phyloP scores from a whole-genome alignment of 2,113 vertebrate species.

The Rhinopomastus cyanomelas region DNA sequence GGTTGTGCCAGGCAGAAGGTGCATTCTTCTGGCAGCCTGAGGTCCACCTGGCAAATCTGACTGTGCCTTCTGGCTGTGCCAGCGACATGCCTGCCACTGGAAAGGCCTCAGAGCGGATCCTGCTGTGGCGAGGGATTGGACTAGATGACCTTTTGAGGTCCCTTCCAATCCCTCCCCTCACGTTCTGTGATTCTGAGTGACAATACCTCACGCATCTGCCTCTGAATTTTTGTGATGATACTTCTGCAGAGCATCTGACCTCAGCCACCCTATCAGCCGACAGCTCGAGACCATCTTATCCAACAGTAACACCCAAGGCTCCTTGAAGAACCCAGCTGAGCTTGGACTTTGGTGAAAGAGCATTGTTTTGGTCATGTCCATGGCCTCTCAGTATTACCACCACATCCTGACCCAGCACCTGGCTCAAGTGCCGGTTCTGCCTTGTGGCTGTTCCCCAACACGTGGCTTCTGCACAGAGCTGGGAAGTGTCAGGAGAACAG shows the following conservation, averaged over 20 bases:
- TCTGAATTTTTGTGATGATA: neutral
- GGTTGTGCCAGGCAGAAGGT: rapidly evolving
- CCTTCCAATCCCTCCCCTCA: too few species aligned
- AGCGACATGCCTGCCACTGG: neutral
- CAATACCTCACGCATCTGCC: neutral
- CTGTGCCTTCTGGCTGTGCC: neutral
- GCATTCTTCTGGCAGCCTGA: neutral
- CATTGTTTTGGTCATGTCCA: neutral
- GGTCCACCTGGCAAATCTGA: neutral
- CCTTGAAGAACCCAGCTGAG: neutral
- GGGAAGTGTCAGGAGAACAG: neutral
- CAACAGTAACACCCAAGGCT: neutral
- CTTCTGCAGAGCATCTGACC: neutral
- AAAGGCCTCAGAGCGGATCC: too few species aligned
- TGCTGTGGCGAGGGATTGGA: too few species aligned
- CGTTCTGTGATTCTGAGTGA: too few species aligned
- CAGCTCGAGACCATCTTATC: rapidly evolving
- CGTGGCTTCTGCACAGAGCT: rapidly evolving
- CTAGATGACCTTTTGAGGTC: too few species aligned
- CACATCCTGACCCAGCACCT: rapidly evolving
- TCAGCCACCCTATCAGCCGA: neutral
- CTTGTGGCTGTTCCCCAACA: rapidly evolving
- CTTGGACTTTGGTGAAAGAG: neutral
- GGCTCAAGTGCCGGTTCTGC: neutral
- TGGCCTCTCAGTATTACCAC: neutral